Percentiles rank a stretch among this genome's conserved stretches.
Conservation (phyloP, 2,888 invertebrate species). For the Monoplex corrugatus region DNA sequence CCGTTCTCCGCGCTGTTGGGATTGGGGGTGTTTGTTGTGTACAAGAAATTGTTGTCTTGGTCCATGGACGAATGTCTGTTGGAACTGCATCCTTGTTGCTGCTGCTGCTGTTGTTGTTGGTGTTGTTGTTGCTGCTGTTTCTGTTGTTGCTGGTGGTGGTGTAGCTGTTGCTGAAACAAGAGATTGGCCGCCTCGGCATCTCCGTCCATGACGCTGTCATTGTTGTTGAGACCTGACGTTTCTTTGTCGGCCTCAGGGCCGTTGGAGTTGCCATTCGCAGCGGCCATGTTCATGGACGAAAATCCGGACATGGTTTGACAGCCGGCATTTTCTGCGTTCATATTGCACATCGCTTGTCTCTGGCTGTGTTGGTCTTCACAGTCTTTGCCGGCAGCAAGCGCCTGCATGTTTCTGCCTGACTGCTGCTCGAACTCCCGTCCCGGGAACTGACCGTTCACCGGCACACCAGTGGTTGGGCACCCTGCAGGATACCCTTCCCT, state of each 20-base stretch:
- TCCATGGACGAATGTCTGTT: background rate
- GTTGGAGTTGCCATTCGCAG: background rate
- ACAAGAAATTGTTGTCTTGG: conserved; percentile 9
- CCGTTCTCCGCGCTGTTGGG: background rate
- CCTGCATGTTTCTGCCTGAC: background rate
- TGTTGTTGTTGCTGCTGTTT: conserved; percentile 30
- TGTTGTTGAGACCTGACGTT: too few species aligned
- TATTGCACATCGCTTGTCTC: background rate
- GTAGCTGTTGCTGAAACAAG: conserved; percentile 16
- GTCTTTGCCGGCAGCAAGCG: background rate
- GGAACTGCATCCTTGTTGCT: too few species aligned
- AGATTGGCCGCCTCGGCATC: background rate
- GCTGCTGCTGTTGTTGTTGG: background rate
- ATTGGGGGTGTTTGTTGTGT: background rate
- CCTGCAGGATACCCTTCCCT: background rate
- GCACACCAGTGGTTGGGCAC: background rate
- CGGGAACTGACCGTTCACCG: background rate
- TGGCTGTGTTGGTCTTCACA: background rate
- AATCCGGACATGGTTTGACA: background rate
- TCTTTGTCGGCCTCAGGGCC: background rate
- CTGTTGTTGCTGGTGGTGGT: background rate
- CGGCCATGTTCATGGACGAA: background rate
- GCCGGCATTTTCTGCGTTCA: too few species aligned
- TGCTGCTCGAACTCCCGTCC: background rate
- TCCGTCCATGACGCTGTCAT: background rate